Conservation (phyloP, 2,113 vertebrate genomes). For the Tangachromis dhanisi region DNA sequence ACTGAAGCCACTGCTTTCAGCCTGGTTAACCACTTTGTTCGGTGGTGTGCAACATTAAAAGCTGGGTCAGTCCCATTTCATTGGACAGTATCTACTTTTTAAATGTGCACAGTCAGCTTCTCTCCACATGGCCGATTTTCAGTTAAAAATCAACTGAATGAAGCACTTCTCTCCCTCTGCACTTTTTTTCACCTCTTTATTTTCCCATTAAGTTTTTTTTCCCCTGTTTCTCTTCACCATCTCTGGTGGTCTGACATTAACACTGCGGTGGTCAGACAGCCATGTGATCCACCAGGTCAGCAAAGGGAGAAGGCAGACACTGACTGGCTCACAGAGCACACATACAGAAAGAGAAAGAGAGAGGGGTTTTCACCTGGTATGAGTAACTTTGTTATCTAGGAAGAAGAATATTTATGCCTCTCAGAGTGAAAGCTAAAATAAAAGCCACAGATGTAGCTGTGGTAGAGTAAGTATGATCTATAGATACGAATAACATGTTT, state of each 20-base stretch:
- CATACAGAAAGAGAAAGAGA: background rate
- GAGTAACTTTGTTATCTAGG: background rate
- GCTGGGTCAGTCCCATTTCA: conserved; percentile 6
- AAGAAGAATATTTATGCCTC: background rate
- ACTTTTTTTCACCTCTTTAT: background rate
- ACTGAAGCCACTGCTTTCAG: background rate
- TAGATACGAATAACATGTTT: background rate
- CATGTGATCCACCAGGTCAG: conserved; percentile 43
- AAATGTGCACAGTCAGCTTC: background rate
- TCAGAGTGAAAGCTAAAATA: background rate
- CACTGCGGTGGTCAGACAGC: conserved; percentile 12
- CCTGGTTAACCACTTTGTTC: background rate
- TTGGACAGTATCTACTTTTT: background rate
- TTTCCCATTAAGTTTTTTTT: background rate
- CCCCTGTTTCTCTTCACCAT: background rate
- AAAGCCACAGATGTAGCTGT: background rate
- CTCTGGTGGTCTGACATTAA: conserved; percentile 49
- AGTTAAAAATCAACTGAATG: background rate
- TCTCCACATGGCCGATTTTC: background rate
- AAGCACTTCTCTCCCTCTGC: background rate
- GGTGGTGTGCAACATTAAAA: background rate
- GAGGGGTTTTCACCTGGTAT: conserved; percentile 15
- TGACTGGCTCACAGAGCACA: conserved; percentile 1
- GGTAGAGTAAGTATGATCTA: background rate
- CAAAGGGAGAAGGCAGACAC: background rate